Evolutionary conservation across 2,797 vertebrate species (phyloP), one percentile per base, ranked within the genome.

Genomic region (Fringilla coelebs): DNA sequence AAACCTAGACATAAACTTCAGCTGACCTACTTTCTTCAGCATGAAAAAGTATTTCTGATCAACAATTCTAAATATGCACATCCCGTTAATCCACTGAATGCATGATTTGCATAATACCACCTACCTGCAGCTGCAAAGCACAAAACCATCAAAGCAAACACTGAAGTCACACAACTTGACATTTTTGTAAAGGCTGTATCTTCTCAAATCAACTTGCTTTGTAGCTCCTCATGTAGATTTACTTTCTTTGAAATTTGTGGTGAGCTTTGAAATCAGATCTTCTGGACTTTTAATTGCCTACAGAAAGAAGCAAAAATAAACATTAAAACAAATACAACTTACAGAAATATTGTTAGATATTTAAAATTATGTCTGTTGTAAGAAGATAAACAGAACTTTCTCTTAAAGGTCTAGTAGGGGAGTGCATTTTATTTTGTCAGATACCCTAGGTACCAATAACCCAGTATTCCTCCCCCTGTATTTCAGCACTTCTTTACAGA

Each of bases 51-150:
- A 70, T 14, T 86, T 89, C 85, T 88, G 52, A 94, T 88, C 74
- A 90, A 58, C 67, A 92, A 92, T 71, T 95, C 80, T 88, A 89
- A 94, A 85, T 38, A 81, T 31, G 93, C 62, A 95, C 55, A 86
- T 28, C 46, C 73, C 76, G 73, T 78, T 51, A 86, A 52, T 52
- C 51, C 40, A 90, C 19, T 29, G 52, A 90, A 60, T 5, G 19
- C 16, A 18, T 21, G 26, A 86, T 92, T 95, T 91, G 71, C 40
- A 83, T 85, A 84, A 94, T 19, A 54, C 3, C 38, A 95, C 95
- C 85, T 95, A 98, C 98, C 98, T 95, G 96, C 96, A 66, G 96
- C 88, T 46, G 96, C 96, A 94, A 98, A 86, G 87, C 85, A 97
- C 78, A 93, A 90, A 67, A 95, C 96, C 94, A 98, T 95, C 93